phyloP scores from a whole-genome alignment of 2,113 vertebrate species.

The Gadus macrocephalus region DNA sequence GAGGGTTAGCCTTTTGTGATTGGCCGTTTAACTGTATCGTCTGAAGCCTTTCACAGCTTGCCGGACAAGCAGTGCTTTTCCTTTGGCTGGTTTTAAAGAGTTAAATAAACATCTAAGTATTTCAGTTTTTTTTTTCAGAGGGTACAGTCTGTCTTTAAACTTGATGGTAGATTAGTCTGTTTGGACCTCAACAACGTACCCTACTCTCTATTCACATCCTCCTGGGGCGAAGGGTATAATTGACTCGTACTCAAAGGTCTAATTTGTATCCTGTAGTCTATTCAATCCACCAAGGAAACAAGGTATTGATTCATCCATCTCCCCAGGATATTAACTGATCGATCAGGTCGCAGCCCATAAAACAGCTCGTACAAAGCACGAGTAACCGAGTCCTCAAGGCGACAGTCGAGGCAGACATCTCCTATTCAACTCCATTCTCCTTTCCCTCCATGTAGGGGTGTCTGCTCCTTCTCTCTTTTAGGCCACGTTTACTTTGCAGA shows the following conservation, averaged over 20 bases:
- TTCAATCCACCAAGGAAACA: conserved; percentile 4
- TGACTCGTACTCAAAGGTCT: neutral
- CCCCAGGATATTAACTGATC: conserved; percentile 22
- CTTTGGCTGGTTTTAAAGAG: neutral
- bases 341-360: neutral
- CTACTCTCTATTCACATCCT: neutral
- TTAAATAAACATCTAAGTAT: neutral
- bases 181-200: neutral
- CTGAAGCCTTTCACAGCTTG: no score
- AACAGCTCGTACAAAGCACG: neutral
- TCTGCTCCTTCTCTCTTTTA: conserved; percentile 30
- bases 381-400: neutral
- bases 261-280: conserved; percentile 2
- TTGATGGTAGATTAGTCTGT: no score
- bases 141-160: neutral
- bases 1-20: conserved; percentile 26
- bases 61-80: neutral
- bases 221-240: neutral
- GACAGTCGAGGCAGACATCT: conserved; percentile 12
- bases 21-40: conserved; percentile 3
- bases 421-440: conserved; percentile 7
- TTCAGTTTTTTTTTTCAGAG: neutral
- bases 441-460: conserved; percentile 55
- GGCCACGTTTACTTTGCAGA: conserved; percentile 18
- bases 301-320: conserved; percentile 25